phyloP scores from a whole-genome alignment of 2,113 vertebrate genomes.

The Paramormyrops kingsleyae region DNA sequence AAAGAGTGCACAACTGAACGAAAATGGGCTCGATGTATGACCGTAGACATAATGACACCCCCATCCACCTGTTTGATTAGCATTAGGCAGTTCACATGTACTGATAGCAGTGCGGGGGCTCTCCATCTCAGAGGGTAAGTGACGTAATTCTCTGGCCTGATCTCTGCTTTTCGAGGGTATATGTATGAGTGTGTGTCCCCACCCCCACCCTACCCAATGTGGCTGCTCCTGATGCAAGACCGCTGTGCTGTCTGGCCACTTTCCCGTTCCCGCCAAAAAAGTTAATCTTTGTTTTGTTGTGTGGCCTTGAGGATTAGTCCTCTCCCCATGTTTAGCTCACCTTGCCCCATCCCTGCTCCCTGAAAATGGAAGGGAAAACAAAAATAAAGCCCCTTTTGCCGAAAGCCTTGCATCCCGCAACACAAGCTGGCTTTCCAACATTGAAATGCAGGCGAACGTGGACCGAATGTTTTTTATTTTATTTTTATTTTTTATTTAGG shows the following conservation, averaged over 20 bases:
- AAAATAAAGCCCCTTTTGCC: background rate
- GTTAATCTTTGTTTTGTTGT: background rate
- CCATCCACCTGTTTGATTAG: background rate
- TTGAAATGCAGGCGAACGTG: background rate
- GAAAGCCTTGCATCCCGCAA: background rate
- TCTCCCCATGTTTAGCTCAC: background rate
- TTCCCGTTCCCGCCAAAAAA: background rate
- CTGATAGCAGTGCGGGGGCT: background rate
- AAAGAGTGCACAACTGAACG: no score
- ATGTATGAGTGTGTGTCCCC: background rate
- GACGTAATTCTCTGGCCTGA: no score
- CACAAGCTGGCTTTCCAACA: background rate
- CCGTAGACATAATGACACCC: background rate
- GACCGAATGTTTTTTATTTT: background rate
- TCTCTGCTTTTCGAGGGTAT: background rate
- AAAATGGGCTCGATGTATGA: no score
- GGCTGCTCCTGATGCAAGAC: background rate
- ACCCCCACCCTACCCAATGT: background rate
- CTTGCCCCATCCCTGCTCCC: background rate
- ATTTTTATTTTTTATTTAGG: background rate
- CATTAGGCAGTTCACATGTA: background rate
- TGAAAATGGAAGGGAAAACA: background rate
- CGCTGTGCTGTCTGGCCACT: background rate
- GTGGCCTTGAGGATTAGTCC: background rate
- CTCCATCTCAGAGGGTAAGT: background rate